Conservation (phyloP, 2,113 vertebrate genomes). For the Larimichthys crocea region DNA sequence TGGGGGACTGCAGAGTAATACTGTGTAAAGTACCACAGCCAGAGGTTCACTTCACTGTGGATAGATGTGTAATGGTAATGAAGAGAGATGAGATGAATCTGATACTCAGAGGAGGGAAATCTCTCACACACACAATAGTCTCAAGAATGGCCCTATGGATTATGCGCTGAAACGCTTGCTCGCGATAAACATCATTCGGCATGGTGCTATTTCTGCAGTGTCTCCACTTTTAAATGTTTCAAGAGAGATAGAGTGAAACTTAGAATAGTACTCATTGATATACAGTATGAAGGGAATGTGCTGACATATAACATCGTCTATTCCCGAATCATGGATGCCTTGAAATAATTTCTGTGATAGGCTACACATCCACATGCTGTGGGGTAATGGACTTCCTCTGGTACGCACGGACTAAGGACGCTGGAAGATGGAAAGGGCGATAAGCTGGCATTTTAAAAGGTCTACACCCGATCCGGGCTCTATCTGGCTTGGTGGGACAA, state of each 20-base stretch:
- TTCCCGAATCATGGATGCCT: conserved; percentile 57
- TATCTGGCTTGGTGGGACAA: conserved; percentile 52
- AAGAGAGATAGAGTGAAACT: conserved; percentile 64
- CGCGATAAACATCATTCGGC: conserved; percentile 68
- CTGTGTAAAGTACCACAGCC: conserved; percentile 54
- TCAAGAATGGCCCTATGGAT: conserved; percentile 61
- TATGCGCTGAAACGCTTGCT: conserved; percentile 54
- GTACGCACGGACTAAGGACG: conserved; percentile 32
- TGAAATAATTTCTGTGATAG: conserved; percentile 66
- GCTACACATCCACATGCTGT: conserved; percentile 40
- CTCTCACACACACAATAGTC: conserved; percentile 34
- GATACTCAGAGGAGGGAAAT: conserved; percentile 54
- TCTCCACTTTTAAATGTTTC: conserved; percentile 74
- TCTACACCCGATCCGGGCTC: conserved; percentile 41
- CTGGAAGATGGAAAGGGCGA: conserved; percentile 49
- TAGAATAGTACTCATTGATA: conserved; percentile 56
- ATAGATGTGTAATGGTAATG: conserved; percentile 68
- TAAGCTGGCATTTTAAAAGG: conserved; percentile 71
- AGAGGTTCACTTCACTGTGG: conserved; percentile 50
- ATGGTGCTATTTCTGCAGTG: conserved; percentile 67
- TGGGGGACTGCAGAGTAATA: conserved; percentile 54
- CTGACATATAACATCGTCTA: conserved; percentile 66
- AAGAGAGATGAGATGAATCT: conserved; percentile 74
- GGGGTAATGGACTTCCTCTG: conserved; percentile 60
- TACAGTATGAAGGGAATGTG: conserved; percentile 61